Evolutionary conservation across 2,113 vertebrate genomes (phyloP), one percentile per base, ranked within the genome.

Genomic region (Arenaria interpres): DNA sequence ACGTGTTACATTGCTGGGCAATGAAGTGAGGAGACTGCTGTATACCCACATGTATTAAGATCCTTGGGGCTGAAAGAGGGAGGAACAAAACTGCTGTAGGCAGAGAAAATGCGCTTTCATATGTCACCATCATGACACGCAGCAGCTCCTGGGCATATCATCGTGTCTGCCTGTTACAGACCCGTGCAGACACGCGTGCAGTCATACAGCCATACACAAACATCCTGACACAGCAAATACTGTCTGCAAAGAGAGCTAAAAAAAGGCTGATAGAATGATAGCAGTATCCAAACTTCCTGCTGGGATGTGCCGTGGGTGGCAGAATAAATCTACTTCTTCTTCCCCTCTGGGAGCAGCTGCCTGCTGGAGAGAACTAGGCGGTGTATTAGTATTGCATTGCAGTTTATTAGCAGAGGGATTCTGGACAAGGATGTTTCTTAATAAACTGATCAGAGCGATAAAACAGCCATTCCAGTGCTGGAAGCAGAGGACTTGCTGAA

Each of bases 311-410:
- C 1, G 10, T 59, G 84, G 85, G 90, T 66, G 78, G 80, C 43
- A 69, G 76, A 92, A 76, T 78, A 96, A 88, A 83, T 91, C 69
- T 74, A 20, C 30, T 85, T 39, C 32, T 88, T 89, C 35, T 67
- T 92, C 23, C 28, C 57, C 59, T 94, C 54, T 87, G 88, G 94
- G 73, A 97, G 79, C 54, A 88, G 83, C 87, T 91, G 88, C 73
- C 66, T 93, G 51, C 88, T 79, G 80, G 63, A 94, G 54, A 80
- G 25, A 89, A 9, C 21, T 4, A 60, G 74, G 71, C 12, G 6
- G 19, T 79, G 15, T 57, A 35, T 83, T 74, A 89, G 45, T 86
- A 89, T 89, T 83, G 67, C 51, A 19, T 33, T 75, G 77, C 78
- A 60, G 57, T 83, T 93, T 64, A 50, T 81, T 75, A 92, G 67